A percentile compares a stretch with the other conserved stretches of the same genome.
These are phyloP conservation scores for Eupristina koningsbergeri DNA, from an alignment of 1,140 invertebrate species.

Conservation along the genomic window DNA sequence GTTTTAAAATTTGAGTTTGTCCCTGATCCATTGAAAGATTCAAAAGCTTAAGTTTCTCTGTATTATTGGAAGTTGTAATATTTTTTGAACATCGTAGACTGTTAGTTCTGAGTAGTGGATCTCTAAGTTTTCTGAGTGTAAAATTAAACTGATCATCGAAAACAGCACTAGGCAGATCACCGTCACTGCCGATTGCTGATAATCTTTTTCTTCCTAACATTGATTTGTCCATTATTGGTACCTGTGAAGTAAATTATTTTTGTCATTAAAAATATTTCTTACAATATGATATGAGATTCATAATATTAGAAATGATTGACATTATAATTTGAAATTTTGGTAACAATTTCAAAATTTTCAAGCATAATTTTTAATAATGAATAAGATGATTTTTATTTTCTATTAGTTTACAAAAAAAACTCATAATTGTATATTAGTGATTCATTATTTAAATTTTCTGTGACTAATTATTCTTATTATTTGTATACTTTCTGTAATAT, in stretches of 20 bases:
- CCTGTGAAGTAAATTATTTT: background rate
- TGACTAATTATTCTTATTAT: no score
- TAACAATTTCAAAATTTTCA: no score
- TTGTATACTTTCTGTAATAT: no score
- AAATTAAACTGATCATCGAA: slow-evolving; percentile 75
- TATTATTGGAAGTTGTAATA: background rate
- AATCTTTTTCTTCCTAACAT: slow-evolving; percentile 63
- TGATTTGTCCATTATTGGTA: slow-evolving; percentile 15
- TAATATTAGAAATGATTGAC: no score
- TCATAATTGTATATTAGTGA: no score
- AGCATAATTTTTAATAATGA: no score
- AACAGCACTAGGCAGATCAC: slow-evolving; percentile 73
- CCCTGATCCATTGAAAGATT: slow-evolving; percentile 58
- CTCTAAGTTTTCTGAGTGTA: slow-evolving; percentile 73
- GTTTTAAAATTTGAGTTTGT: slow-evolving; percentile 58
- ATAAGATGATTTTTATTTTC: no score
- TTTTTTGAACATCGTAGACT: slow-evolving; percentile 43
- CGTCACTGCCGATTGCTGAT: slow-evolving; percentile 73
- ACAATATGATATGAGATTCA: no score
- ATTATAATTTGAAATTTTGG: no score
- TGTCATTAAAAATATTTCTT: no score
- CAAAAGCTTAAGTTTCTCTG: slow-evolving; percentile 57
- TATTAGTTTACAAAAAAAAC: no score
- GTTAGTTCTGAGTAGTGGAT: slow-evolving; percentile 52
- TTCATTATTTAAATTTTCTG: no score